Evolutionary conservation across 2,888 invertebrate species (phyloP), one percentile per base, ranked within the genome.

Genomic region (Salticus scenicus): DNA sequence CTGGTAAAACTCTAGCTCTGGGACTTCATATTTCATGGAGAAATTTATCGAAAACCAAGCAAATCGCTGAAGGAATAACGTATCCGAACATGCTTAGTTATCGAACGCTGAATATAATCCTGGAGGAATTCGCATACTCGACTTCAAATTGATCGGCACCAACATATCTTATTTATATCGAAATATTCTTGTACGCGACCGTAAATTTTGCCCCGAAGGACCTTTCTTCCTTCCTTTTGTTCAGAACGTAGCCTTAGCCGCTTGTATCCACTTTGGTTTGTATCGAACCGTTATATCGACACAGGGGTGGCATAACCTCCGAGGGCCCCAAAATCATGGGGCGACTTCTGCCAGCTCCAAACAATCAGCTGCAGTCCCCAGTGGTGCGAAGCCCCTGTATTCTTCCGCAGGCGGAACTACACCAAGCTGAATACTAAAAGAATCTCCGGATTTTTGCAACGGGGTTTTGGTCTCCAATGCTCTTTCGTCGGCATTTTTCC

Each of bases 291-390:
- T 57, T 57, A 24, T 57, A 57, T 57, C 57, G 57, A 57, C 57
- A 57, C 57, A 24, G 57, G 57, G 57, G 57, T 57, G 57, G 57
- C 57, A 20, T 12, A 41, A 31, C 20, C 42, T 42, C 76, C 76
- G 76, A 71, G 63, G 66, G 71, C 76, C 70, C 76, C 64, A 83
- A 83, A 83, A 70, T 70, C 70, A 70, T 63, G 76, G 72, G 67
- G 71, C 76, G 69, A 75, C 57, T 76, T 73, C 73, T 77, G 77
- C 77, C 72, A 73, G 83, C 77, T 24, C 24, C 83, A 84, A 84
- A 84, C 83, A 84, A 84, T 84, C 83, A 84, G 77, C 77, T 72
- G 57, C 41, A 27, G 73, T 75, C 83, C 83, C 77, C 72, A 73
- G 77, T 69, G 83, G 63, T 69, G 30, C n/a, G 27, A 71, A 30